phyloP scores from a whole-genome alignment of 2,113 vertebrate genomes.

The Rhabdomys dilectus region DNA sequence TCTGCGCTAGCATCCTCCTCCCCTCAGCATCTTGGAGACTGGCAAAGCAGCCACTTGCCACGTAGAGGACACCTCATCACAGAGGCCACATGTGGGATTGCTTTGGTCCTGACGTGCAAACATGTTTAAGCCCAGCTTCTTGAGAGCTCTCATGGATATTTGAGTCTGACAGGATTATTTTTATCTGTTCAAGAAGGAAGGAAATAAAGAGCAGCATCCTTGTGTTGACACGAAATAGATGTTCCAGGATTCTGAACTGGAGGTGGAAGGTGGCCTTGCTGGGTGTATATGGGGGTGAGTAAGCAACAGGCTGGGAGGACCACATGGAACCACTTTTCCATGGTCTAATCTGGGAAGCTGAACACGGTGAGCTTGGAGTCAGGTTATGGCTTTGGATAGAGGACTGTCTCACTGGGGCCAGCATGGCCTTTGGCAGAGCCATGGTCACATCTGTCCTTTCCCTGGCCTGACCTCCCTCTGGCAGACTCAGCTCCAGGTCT shows the following conservation, averaged over 20 bases:
- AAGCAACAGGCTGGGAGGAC: not conserved
- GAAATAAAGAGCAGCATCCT: slow-evolving; percentile 66
- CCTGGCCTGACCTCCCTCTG: slow-evolving; percentile 60
- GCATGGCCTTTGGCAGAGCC: slow-evolving; percentile 70
- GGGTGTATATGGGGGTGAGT: not conserved
- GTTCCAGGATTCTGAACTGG: slow-evolving; percentile 37
- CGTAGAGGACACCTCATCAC: not conserved
- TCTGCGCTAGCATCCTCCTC: not conserved
- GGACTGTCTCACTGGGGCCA: slow-evolving; percentile 57
- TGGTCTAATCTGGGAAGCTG: slow-evolving; percentile 76
- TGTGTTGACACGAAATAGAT: slow-evolving; percentile 51
- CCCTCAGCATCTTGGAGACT: not conserved
- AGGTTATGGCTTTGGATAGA: slow-evolving; percentile 69
- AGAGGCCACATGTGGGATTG: slow-evolving; percentile 46
- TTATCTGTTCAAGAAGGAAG: slow-evolving; percentile 58
- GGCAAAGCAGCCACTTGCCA: slow-evolving; percentile 14
- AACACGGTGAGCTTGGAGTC: slow-evolving; percentile 58
- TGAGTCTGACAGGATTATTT: slow-evolving; percentile 70
- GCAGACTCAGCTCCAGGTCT: slow-evolving; percentile 68
- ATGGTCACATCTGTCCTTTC: slow-evolving; percentile 75
- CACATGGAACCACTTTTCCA: slow-evolving; percentile 79
- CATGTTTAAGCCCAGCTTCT: slow-evolving; percentile 44
- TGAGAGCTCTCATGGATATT: slow-evolving; percentile 24
- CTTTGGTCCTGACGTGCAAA: slow-evolving; percentile 50
- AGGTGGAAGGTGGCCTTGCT: not conserved